Base-by-base conservation (phyloP, 2,113 vertebrate species). In the Acrocephalus kingi region DNA sequence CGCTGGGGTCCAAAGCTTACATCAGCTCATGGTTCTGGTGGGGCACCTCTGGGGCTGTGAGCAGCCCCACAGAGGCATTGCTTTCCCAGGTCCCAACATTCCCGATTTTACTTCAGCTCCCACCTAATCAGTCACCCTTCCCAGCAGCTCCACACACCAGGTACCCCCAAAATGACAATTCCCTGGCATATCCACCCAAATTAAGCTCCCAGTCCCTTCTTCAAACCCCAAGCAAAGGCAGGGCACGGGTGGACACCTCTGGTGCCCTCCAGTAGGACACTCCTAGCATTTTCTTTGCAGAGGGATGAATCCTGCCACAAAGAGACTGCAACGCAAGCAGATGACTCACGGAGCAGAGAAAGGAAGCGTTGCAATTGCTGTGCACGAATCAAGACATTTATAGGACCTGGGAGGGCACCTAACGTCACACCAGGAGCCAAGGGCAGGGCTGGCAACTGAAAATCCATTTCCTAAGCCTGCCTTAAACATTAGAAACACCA, bases 311-410 rank as follows among this genome's bases (percentile, higher is more conserved):
- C 69, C 80, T 55, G 43, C 66, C 93, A 63, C 84, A 72, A 81
- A 94, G 52, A 61, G 84, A 84, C 62, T 72, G 94, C 93, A 91
- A 27, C 1, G 69, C 89, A 84, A 94, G 91, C 89, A 92, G 95
- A 94, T 94, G 95, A 95, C 48, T 95, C 95, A 94, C 0, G 14
- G 84, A 89, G 89, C 43, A 63, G 64, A 49, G 77, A 75, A 92
- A 79, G 76, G 86, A 89, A 84, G 49, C 0, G 0, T 3, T 21
- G 56, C 35, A 51, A 68, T 20, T 13, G 81, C 89, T 5, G 8
- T 52, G 30, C 77, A 20, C 5, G 6, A 87, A 87, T 8, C 41
- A 2, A 67, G 39, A 28, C 78, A 31, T 87, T 85, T 78, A 73
- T 17, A 80, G 90, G 90, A 25, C 84, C 82, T 73, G 30, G 63